A percentile compares a stretch with the other conserved stretches of the same genome.
These are phyloP conservation scores for Colaptes auratus DNA, from an alignment of 2,113 vertebrate genomes.

Conservation along the genomic window DNA sequence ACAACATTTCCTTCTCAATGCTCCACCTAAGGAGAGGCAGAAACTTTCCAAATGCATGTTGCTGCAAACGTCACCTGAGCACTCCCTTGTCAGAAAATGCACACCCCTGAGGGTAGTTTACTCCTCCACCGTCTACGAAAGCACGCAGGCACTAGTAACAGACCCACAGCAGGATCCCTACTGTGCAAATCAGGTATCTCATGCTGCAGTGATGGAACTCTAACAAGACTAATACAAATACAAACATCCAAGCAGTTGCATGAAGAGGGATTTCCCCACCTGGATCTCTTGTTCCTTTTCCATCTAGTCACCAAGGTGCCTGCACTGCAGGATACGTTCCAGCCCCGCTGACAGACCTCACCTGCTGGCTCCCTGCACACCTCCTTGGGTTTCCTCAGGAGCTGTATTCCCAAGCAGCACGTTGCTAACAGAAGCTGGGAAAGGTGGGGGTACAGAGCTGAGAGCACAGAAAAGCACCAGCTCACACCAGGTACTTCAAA, in stretches of 20 bases:
- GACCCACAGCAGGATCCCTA: background rate
- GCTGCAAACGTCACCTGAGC: background rate
- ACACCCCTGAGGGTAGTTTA: fast-evolving
- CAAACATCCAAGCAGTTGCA: background rate
- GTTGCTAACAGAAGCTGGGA: fast-evolving
- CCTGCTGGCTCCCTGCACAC: fast-evolving
- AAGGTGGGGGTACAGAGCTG: fast-evolving
- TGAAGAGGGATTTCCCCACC: background rate
- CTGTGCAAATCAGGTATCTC: background rate
- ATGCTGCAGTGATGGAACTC: fast-evolving
- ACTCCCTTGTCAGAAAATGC: background rate
- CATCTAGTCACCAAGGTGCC: background rate
- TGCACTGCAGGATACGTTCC: background rate
- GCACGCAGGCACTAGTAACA: fast-evolving
- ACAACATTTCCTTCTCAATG: background rate
- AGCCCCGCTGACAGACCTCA: fast-evolving
- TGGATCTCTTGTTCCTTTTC: fast-evolving
- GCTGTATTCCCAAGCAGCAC: fast-evolving
- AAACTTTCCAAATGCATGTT: background rate
- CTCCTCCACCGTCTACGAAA: no score
- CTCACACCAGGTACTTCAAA: background rate
- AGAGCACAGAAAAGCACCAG: background rate
- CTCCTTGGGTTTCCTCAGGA: background rate
- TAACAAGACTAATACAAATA: background rate
- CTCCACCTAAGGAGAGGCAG: background rate